Evolutionary conservation across 92 coral and sea anemone species (phyloP), one percentile per base, ranked within the genome.

Genomic region (Siderastrea radians): DNA sequence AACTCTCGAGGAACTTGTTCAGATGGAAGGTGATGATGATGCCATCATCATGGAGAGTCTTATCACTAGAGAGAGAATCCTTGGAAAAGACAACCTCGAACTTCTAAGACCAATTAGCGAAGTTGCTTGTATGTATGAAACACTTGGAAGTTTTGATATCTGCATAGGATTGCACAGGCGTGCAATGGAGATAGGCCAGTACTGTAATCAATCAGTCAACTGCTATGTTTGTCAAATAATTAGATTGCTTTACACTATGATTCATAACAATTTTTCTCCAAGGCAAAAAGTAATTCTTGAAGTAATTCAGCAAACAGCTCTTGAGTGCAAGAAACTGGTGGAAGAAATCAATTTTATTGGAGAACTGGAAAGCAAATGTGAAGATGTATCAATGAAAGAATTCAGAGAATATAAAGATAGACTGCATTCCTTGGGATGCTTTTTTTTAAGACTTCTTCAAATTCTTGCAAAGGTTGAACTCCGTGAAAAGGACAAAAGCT

Each of bases 21-120:
- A 26, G 38, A 26, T 26, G 0, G 38, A 26, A 26, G 38, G 0
- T 26, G 38, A 26, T 26, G 62, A 58, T 58, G 62, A 58, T 26
- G 38, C 96, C 11, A 89, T 92, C 61, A 92, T 80, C 61, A 86
- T 94, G 91, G 96, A 94, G 74, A 93, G 96, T 1, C 77, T 94
- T 5, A 78, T 94, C 15, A 81, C 88, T 26, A 75, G 96, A 76
- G 96, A 94, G 79, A 81, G 96, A 82, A 86, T 94, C 14, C 90
- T 94, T 1, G 91, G 93, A 53, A 82, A 87, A 2, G 53, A 62
- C 3, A 89, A 83, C 55, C 58, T 86, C 2, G 92, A 82, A 78
- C 62, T 94, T 3, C 81, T 93, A 14, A 79, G 78, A 17, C 95
- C 93, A 3, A 86, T 94, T 6, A 81, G 89, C 49, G 68, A 87